Conservation (phyloP, 2,888 invertebrate genomes). For the Microctonus hyperodae region DNA sequence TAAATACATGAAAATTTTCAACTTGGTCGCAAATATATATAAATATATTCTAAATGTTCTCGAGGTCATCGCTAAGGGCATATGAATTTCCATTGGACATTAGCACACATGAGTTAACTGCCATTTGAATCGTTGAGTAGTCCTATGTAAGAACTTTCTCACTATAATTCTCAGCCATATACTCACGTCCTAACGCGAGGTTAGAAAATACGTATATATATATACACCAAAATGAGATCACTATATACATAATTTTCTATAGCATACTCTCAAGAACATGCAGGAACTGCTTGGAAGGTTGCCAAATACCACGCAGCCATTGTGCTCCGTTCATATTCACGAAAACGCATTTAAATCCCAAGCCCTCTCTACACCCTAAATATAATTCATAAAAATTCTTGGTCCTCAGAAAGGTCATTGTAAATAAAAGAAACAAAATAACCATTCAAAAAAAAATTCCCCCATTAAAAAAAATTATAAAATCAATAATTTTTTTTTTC, state of each 20-base stretch:
- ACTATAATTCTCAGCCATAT: background rate
- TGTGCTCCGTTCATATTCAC: slow-evolving; percentile 31
- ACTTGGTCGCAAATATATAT: background rate
- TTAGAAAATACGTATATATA: background rate
- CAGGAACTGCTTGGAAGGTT: slow-evolving; percentile 32
- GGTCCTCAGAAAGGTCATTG: background rate
- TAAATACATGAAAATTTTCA: slow-evolving; percentile 1
- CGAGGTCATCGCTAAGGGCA: slow-evolving; percentile 20
- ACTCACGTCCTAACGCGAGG: background rate
- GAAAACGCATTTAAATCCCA: background rate
- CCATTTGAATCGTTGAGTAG: slow-evolving; percentile 38
- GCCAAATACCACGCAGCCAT: slow-evolving; percentile 39
- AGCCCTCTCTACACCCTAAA: background rate
- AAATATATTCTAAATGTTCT: background rate
- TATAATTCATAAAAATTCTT: background rate
- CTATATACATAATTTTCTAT: slow-evolving; percentile 17
- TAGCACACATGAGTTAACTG: slow-evolving; percentile 45
- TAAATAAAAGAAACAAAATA: background rate
- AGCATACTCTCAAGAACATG: background rate
- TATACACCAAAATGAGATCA: slow-evolving; percentile 3
- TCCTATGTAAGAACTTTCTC: slow-evolving; percentile 40
- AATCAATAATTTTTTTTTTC: no score
- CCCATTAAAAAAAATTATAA: no score
- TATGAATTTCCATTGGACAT: slow-evolving; percentile 51
- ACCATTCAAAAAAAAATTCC: no score